Percentiles rank a stretch among this genome's conserved stretches.
Conservation (phyloP, 2,888 invertebrate genomes). For the Campaea margaritaria region DNA sequence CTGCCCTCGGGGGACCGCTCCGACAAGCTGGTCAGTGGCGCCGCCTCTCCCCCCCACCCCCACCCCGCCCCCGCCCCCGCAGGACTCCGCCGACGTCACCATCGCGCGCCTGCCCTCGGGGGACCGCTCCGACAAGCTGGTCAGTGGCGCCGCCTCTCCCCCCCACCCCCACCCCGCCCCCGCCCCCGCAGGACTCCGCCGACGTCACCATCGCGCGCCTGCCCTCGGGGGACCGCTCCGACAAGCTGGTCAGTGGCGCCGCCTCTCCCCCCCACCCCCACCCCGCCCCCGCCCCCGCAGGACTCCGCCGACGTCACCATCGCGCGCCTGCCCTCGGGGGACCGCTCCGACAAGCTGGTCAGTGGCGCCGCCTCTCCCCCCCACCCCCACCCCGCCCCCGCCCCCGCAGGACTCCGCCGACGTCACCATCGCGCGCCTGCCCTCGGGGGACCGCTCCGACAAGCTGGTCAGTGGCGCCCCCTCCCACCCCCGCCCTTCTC, state of each 20-base stretch:
- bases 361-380: no score
- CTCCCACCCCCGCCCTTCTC: no score
- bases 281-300: conserved; percentile 96
- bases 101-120: conserved; percentile 94
- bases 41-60: no score
- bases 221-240: conserved; percentile 94
- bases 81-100: conserved; percentile 94
- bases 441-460: conserved; percentile 93
- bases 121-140: conserved; percentile 92
- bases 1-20: conserved; percentile 94
- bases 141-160: no score
- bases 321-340: conserved; percentile 93
- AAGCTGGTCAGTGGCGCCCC: no score
- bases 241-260: conserved; percentile 93
- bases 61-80: conserved; percentile 96
- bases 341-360: conserved; percentile 93
- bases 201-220: conserved; percentile 93
- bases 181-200: conserved; percentile 95
- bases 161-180: no score
- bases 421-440: conserved; percentile 92
- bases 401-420: conserved; percentile 96
- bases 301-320: conserved; percentile 94
- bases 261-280: no score
- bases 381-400: no score
- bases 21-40: conserved; percentile 92